phyloP scores from a whole-genome alignment of 2,888 invertebrate species.

The Laspeyria flexula region DNA sequence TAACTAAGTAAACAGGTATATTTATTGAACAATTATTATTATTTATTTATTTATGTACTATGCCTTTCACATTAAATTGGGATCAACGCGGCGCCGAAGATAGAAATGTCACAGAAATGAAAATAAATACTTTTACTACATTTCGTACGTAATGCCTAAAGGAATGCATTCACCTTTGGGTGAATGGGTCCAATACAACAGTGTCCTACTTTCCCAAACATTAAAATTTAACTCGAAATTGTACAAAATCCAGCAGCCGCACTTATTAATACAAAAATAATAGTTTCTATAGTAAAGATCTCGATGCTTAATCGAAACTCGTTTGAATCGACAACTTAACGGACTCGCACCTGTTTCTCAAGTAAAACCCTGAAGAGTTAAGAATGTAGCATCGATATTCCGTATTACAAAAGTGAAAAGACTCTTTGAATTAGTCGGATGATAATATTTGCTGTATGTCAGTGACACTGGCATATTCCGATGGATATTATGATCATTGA shows the following conservation, averaged over 20 bases:
- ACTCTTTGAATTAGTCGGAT: slow-evolving; percentile 18
- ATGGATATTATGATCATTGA: slow-evolving; percentile 40
- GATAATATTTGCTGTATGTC: slow-evolving; percentile 39
- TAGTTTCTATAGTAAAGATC: slow-evolving; percentile 50
- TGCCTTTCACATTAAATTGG: too few species aligned
- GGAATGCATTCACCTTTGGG: background rate
- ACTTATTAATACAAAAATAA: slow-evolving; percentile 35
- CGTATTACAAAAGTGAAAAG: background rate
- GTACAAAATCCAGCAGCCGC: slow-evolving; percentile 22
- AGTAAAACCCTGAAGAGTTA: slow-evolving; percentile 45
- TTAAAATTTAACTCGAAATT: slow-evolving; percentile 10
- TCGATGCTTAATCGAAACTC: slow-evolving; percentile 55
- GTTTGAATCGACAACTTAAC: slow-evolving; percentile 58
- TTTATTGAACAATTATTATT: too few species aligned
- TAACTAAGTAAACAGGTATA: too few species aligned
- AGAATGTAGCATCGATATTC: background rate
- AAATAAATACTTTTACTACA: too few species aligned
- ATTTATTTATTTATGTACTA: too few species aligned
- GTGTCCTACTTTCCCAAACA: slow-evolving; percentile 17
- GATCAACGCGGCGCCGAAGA: too few species aligned
- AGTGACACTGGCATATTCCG: slow-evolving; percentile 46
- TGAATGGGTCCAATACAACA: too few species aligned
- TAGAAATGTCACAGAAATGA: too few species aligned
- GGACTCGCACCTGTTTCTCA: slow-evolving; percentile 63
- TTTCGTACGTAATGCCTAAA: too few species aligned